These are phyloP conservation scores for Nebria ingens DNA, from an alignment of 1,140 invertebrate genomes.

Conservation along the genomic window DNA sequence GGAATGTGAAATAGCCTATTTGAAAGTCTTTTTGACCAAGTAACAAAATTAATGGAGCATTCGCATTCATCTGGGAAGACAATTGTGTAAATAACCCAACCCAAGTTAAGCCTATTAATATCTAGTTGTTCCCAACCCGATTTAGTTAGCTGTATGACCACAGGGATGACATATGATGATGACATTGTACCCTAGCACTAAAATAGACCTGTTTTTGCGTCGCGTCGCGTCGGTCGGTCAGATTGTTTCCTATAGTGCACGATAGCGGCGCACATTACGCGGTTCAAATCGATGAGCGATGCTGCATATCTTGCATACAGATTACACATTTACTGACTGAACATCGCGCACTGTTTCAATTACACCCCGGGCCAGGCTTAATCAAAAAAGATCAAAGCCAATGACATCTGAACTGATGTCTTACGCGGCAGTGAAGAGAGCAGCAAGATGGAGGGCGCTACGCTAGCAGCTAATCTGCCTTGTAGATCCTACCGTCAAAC, in stretches of 20 bases:
- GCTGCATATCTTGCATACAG: constrained; percentile 11
- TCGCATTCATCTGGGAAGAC: no score
- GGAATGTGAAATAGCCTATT: no score
- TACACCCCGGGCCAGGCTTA: not conserved
- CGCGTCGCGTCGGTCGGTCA: not conserved
- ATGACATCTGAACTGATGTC: not conserved
- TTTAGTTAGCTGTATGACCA: no score
- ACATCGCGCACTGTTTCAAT: not conserved
- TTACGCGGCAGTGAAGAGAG: not conserved
- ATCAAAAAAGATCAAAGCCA: constrained; percentile 11
- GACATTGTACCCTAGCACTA: no score
- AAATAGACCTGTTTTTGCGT: not conserved
- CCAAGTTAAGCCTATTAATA: no score
- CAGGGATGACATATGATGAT: no score
- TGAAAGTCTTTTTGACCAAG: no score
- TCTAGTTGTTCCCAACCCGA: no score
- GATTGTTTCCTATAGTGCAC: not conserved
- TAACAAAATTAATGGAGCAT: no score
- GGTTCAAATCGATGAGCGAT: not conserved
- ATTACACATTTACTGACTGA: constrained; percentile 6
- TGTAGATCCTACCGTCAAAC: not conserved
- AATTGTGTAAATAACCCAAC: no score
- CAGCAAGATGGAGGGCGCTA: not conserved
- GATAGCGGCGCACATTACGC: not conserved
- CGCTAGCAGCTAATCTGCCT: not conserved